Conservation (phyloP, 1,140 invertebrate species). For the Drosophila pandora region DNA sequence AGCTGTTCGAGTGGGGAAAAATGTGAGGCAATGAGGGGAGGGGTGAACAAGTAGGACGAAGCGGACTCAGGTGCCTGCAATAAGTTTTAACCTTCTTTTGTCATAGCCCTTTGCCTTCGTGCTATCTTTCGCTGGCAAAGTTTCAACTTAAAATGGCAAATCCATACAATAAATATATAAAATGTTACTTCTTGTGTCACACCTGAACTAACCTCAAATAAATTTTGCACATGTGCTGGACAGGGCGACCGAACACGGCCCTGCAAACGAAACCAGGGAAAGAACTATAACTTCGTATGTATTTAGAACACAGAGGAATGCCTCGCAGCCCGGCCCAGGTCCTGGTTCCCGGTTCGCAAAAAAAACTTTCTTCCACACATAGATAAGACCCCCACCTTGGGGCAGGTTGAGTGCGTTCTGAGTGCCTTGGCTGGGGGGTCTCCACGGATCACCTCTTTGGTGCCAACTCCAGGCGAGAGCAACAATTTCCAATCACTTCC, state of each 20-base stretch:
- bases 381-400: constrained; percentile 16
- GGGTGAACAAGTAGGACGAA: background rate
- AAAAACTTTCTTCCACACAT: constrained; percentile 46
- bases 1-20: constrained; percentile 48
- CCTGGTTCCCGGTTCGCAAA: background rate
- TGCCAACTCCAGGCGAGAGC: constrained; percentile 59
- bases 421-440: constrained; percentile 48
- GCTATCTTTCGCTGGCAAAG: constrained; percentile 59
- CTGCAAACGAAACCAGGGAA: constrained; percentile 46
- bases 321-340: constrained; percentile 11
- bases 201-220: constrained; percentile 82
- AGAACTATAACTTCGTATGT: constrained; percentile 48
- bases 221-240: constrained; percentile 74
- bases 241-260: constrained; percentile 5
- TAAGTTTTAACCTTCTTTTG: constrained; percentile 68
- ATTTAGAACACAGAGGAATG: constrained; percentile 46
- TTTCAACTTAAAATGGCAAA: constrained; percentile 78
- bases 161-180: constrained; percentile 82
- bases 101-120: constrained; percentile 30
- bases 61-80: constrained; percentile 57
- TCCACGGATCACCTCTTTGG: constrained; percentile 19
- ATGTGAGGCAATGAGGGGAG: background rate
- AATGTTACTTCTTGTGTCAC: constrained; percentile 79
- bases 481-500: constrained; percentile 82
- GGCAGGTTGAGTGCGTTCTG: constrained; percentile 42